These are phyloP conservation scores for Erpobdella octoculata DNA, from an alignment of 2,888 invertebrate genomes.

Conservation along the genomic window DNA sequence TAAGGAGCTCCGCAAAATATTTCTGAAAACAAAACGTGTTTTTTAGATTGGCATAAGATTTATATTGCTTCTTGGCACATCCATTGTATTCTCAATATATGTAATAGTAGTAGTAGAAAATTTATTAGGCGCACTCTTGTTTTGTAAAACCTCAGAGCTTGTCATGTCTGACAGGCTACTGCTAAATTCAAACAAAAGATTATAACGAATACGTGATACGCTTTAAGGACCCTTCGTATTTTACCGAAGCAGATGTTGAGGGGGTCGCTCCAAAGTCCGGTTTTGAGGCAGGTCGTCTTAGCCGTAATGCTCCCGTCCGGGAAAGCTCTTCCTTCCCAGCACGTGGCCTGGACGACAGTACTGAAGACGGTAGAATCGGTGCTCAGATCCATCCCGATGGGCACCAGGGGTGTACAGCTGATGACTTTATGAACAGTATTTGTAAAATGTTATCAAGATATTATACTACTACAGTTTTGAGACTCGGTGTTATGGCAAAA, in stretches of 20 bases:
- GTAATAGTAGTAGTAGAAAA: too few relatives aligned
- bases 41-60: background rate
- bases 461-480: too few relatives aligned
- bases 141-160: too few relatives aligned
- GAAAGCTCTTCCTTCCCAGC: background rate
- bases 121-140: too few relatives aligned
- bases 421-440: background rate
- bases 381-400: background rate
- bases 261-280: conserved; percentile 6
- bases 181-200: too few relatives aligned
- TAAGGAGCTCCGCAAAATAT: background rate
- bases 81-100: too few relatives aligned
- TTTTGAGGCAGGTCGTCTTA: background rate
- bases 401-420: conserved; percentile 5
- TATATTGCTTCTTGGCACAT: background rate
- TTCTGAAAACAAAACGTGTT: background rate
- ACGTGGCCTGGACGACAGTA: background rate
- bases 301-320: background rate
- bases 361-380: conserved; percentile 3
- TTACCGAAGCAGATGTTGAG: conserved; percentile 4
- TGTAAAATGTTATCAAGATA: background rate
- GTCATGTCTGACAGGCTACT: too few relatives aligned
- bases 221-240: too few relatives aligned
- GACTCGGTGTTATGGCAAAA: too few relatives aligned
- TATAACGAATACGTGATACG: too few relatives aligned